Base-by-base conservation (phyloP, 2,797 vertebrate species). In the Labroides dimidiatus region DNA sequence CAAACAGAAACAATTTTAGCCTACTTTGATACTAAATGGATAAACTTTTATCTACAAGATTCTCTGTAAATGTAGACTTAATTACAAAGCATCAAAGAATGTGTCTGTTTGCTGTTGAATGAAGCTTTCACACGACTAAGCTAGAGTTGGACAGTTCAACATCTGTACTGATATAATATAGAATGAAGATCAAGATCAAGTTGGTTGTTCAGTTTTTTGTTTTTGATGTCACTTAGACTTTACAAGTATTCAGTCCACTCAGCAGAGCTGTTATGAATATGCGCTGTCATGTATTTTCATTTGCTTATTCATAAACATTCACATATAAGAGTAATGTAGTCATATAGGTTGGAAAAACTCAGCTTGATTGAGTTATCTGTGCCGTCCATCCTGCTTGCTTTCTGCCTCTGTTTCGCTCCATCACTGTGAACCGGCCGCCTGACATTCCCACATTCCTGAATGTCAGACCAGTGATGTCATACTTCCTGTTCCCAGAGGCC, bases 381-480 rank as follows among this genome's bases (percentile, higher is more conserved):
- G 24, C 43, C 44, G 58, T 85, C 60, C 56, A 51, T 65, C 55
- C 63, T 59, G 62, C 64, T 54, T 43, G 52, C 55, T 69, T 58
- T 75, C 64, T 51, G 42, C 63, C 50, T 72, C 74, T 41, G 60
- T 78, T 78, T 84, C 20, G 43, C 77, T 84, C 74, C 68, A 72
- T 70, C 55, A 62, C 64, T 61, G 77, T 69, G 84, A 86, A 86
- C 85, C 84, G 77, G 72, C 83, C 51, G 81, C 69, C 75, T 88
- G 83, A 90, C 88, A 91, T 91, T 91, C 86, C 91, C 91, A 91
- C 90, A 94, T 93, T 94, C 92, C 90, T 84, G 84, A 87, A 88
- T 88, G 86, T 86, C 87, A 91, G 83, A 36, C 54, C 78, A 69
- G 78, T 93, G 92, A 93, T 92, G 92, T 93, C 92, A 94, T 86